These are phyloP conservation scores for Oreochromis spilurus DNA, from an alignment of 2,113 vertebrate species.

Conservation along the genomic window DNA sequence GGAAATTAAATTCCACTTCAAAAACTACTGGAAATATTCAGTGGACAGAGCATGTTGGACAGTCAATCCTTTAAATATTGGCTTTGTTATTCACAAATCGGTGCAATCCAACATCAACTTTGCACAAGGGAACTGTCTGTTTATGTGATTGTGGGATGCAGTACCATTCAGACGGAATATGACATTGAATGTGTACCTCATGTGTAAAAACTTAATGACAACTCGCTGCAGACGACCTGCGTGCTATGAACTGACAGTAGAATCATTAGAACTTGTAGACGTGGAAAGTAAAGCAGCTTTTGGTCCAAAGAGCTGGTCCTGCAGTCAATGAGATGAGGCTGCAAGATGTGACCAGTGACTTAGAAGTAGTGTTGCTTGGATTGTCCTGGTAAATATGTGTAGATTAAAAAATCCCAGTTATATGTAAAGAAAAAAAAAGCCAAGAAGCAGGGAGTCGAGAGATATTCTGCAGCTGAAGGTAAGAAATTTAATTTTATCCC, in stretches of 20 bases:
- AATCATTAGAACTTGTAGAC: background rate
- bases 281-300: background rate
- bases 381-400: background rate
- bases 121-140: background rate
- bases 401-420: background rate
- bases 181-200: background rate
- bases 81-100: background rate
- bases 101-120: background rate
- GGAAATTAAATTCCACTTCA: background rate
- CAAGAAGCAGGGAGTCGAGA: background rate
- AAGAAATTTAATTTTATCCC: background rate
- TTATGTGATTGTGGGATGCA: background rate
- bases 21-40: background rate
- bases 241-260: background rate
- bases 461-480: background rate
- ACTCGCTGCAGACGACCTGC: background rate
- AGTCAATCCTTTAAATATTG: background rate
- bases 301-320: background rate
- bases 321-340: background rate
- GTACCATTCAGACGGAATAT: fast-evolving
- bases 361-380: background rate
- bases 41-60: background rate
- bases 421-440: background rate
- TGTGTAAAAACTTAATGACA: background rate
- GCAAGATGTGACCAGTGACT: background rate